Percentiles rank a stretch among this genome's conserved stretches.
Evolutionary conservation across 2,113 vertebrate species (phyloP).

Genomic region (Myrmecobius fasciatus): DNA sequence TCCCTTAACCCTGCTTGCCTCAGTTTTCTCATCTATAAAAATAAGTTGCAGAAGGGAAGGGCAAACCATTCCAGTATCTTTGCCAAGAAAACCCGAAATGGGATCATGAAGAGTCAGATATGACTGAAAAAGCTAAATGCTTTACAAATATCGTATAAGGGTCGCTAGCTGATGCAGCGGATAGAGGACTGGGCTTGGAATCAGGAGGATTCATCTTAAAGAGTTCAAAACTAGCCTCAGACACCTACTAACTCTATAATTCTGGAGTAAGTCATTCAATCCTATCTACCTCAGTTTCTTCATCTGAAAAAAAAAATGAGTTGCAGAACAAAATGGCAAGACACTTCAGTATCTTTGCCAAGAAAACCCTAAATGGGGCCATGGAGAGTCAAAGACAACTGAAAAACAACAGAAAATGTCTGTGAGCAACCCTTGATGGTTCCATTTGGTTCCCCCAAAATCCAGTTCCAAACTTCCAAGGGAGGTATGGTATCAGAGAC

Average conservation of each 20-base stretch:
- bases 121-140: neutral
- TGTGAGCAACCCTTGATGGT: neutral
- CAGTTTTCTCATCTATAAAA: neutral
- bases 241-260: too few relatives aligned
- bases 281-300: neutral
- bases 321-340: neutral
- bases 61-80: neutral
- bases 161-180: too few relatives aligned
- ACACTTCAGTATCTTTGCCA: neutral
- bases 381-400: neutral
- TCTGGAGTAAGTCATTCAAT: neutral
- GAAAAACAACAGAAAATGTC: neutral
- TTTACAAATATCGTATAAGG: too few relatives aligned
- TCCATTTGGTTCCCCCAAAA: neutral
- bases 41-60: neutral
- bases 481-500: neutral
- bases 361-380: neutral
- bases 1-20: neutral
- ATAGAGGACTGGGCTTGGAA: too few relatives aligned
- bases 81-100: neutral
- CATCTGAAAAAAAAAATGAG: neutral
- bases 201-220: too few relatives aligned
- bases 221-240: too few relatives aligned
- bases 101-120: neutral
- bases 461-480: too few relatives aligned